These are phyloP conservation scores for Margaritifera margaritifera DNA, from an alignment of 2,888 invertebrate genomes.

Conservation along the genomic window DNA sequence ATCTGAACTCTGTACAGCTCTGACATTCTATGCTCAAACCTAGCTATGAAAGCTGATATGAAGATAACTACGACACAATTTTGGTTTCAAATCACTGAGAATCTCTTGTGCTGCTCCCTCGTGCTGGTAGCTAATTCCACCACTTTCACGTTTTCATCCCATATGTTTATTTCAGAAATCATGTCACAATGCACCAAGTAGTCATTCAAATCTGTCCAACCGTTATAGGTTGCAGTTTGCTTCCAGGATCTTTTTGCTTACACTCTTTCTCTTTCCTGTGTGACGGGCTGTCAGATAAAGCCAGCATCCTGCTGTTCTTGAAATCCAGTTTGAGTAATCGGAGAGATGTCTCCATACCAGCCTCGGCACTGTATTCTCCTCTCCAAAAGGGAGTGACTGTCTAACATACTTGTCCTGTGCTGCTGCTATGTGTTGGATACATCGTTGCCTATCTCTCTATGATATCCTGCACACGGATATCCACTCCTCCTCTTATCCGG, in stretches of 20 bases:
- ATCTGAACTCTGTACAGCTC: constrained; percentile 1
- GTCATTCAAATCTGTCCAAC: neutral
- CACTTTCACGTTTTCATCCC: neutral
- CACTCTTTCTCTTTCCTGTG: too few relatives aligned
- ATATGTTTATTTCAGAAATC: neutral
- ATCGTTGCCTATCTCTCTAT: too few relatives aligned
- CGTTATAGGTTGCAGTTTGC: constrained; percentile 1
- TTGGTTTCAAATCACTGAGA: neutral
- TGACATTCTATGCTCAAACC: neutral
- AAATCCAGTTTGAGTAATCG: too few relatives aligned
- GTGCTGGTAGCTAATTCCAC: neutral
- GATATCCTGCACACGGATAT: too few relatives aligned
- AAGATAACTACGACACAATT: neutral
- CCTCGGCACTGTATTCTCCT: too few relatives aligned
- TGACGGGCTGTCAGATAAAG: too few relatives aligned
- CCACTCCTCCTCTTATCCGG: too few relatives aligned
- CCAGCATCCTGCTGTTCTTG: too few relatives aligned
- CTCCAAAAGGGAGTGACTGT: too few relatives aligned
- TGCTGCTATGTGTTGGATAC: too few relatives aligned
- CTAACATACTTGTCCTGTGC: too few relatives aligned
- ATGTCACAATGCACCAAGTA: neutral
- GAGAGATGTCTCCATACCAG: too few relatives aligned
- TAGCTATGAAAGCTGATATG: neutral
- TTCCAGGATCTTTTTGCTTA: neutral
- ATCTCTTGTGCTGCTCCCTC: neutral